Evolutionary conservation across 2,113 vertebrate genomes (phyloP).

Genomic region (Asarcornis scutulata): DNA sequence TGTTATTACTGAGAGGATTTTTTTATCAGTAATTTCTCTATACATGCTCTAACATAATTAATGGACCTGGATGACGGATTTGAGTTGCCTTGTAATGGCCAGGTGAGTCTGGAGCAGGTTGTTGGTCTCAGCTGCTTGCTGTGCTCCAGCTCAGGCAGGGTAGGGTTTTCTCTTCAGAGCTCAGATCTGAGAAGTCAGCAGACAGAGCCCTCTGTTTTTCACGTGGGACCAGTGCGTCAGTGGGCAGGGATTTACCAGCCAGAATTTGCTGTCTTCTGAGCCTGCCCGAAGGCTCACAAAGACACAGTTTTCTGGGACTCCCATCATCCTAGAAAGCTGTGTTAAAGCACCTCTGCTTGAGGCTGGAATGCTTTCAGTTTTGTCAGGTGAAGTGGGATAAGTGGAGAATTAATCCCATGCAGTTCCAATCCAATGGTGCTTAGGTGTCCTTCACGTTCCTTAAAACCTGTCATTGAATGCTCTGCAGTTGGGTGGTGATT

Average conservation of each 20-base stretch:
- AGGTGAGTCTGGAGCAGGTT: not conserved
- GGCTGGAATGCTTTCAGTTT: not conserved
- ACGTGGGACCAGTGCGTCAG: not conserved
- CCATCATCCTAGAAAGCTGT: not conserved
- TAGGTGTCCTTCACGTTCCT: not conserved
- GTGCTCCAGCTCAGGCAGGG: not conserved
- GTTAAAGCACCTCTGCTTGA: rapidly evolving
- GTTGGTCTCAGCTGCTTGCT: not conserved
- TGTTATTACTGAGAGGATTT: not conserved
- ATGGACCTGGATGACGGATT: not conserved
- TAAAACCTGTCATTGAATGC: not conserved
- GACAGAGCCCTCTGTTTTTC: not conserved
- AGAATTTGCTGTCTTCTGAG: not conserved
- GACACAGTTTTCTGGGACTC: not conserved
- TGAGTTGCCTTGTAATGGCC: not conserved
- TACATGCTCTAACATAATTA: not conserved
- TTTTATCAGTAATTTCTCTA: not conserved
- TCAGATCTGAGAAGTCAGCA: not conserved
- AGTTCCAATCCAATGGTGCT: not conserved
- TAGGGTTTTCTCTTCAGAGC: not conserved
- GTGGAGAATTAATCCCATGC: not conserved
- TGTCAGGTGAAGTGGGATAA: not conserved
- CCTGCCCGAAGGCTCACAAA: not conserved
- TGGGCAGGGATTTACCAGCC: not conserved
- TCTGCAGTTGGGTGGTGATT: not conserved